Base-by-base conservation (phyloP, 2,113 vertebrate genomes). In the Tyto alba region DNA sequence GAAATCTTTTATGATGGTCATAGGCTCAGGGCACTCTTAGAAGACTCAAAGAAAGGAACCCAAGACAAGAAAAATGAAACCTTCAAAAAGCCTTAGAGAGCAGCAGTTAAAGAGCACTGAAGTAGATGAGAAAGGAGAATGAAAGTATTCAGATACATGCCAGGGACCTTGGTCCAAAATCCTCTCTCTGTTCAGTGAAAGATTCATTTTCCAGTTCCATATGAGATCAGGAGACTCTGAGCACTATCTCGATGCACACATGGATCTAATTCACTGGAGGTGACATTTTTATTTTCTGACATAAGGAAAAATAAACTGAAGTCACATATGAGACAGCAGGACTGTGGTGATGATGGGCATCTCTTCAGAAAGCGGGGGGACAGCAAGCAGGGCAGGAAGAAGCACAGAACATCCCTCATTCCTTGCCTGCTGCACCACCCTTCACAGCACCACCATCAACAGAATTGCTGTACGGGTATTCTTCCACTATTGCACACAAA, bases 291-390 rank as follows among this genome's bases (percentile, higher is more conserved):
- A 0, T 88, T 69, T 76, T 73, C 59, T 79, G 41, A 94, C 62
- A 66, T 30, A 32, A 67, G 62, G 30, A 66, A 89, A 85, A 82
- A 80, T 45, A 91, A 85, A 50, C 32, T 27, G 45, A 85, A 91
- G 83, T 57, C n/a, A 41, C n/a, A 73, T 0, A 41, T 0, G 3
- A 76, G 55, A 19, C 38, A 73, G 40, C 0, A 2, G 19, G 38
- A 57, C n/a, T n/a, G 32, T 38, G 52, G 50, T 50, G 38, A 38
- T 7, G 45, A 23, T 5, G 34, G 50, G 11, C 40, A 52, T 29
- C 83, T 68, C 69, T 93, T 55, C 40, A 62, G 45, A 36, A 52
- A 41, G 25, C 6, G 17, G 3, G 7, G 23, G 40, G 19, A 76
- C 10, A 88, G 45, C 14, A 77, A 67, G 47, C 4, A 12, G 41